These are phyloP conservation scores for Petrophora chlorosata DNA, from an alignment of 2,888 invertebrate genomes.

Conservation along the genomic window DNA sequence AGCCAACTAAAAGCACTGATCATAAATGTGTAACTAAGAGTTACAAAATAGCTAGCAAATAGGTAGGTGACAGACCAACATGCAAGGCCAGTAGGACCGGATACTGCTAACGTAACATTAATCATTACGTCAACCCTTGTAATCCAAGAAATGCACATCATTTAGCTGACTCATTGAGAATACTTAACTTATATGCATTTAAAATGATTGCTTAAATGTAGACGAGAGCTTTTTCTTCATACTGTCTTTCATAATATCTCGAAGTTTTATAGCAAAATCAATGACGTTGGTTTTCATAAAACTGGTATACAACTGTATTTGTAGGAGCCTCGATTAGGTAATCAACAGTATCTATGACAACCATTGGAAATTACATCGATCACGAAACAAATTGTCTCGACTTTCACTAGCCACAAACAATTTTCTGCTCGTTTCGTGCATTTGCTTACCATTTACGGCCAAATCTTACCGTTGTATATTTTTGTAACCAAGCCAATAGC, in stretches of 20 bases:
- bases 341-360: slow-evolving; percentile 13
- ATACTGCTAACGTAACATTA: slow-evolving; percentile 54
- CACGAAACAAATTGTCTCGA: slow-evolving; percentile 38
- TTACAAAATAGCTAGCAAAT: neutral
- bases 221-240: no score
- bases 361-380: slow-evolving; percentile 28
- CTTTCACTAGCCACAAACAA: slow-evolving; percentile 44
- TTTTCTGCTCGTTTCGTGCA: slow-evolving; percentile 26
- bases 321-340: neutral
- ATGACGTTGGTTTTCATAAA: neutral
- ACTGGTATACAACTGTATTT: neutral
- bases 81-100: slow-evolving; percentile 56
- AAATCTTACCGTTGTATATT: neutral
- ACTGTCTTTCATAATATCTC: no score
- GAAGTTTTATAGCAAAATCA: no score
- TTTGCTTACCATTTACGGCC: slow-evolving; percentile 4
- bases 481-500: neutral
- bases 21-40: no score
- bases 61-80: slow-evolving; percentile 3
- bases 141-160: slow-evolving; percentile 61
- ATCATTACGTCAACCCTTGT: slow-evolving; percentile 62
- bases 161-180: slow-evolving; percentile 37
- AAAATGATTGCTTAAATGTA: no score
- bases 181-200: no score
- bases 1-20: no score